Base-by-base conservation (phyloP, 2,113 vertebrate species). In the Phycodurus eques region DNA sequence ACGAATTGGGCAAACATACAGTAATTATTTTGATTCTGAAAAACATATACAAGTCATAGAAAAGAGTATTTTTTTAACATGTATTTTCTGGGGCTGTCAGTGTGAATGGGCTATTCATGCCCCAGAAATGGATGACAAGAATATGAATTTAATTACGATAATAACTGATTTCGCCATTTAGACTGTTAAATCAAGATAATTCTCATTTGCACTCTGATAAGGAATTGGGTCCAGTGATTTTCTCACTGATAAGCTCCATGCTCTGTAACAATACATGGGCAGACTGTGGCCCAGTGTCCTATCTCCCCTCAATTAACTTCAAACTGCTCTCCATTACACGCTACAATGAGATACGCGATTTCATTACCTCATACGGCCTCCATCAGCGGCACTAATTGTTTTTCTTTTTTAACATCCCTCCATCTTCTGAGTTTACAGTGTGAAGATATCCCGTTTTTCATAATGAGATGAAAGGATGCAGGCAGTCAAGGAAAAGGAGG, bases 281-380 rank as follows among this genome's bases (percentile, higher is more conserved):
- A 87, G 86, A 82, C 84, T 85, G 80, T 76, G 76, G 85, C 85
- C 82, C 85, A 80, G 83, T 86, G 83, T 89, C 83, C 83, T 87
- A 83, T 84, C 87, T 90, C 81, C 83, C 89, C 89, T 88, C 87
- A 89, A 92, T 92, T 92, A 92, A 92, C 88, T 91, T 91, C 85
- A 91, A 90, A 90, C 87, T 82, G 87, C 88, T 92, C 86, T 88
- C 89, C 86, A 91, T 91, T 91, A 92, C 88, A 92, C 88, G 87
- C 83, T 89, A 91, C 84, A 84, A 90, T 89, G 87, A 88, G 83
- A 90, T 82, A 78, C 72, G 67, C 85, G 73, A 87, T 89, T 87
- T 90, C 88, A 91, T 92, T 88, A 92, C 83, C 88, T 84, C 83
- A 83, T 83, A 85, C 82, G 67, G 74, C 73, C 82, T 56, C 82